phyloP scores from a whole-genome alignment of 2,113 vertebrate genomes.

The Tiliqua scincoides region DNA sequence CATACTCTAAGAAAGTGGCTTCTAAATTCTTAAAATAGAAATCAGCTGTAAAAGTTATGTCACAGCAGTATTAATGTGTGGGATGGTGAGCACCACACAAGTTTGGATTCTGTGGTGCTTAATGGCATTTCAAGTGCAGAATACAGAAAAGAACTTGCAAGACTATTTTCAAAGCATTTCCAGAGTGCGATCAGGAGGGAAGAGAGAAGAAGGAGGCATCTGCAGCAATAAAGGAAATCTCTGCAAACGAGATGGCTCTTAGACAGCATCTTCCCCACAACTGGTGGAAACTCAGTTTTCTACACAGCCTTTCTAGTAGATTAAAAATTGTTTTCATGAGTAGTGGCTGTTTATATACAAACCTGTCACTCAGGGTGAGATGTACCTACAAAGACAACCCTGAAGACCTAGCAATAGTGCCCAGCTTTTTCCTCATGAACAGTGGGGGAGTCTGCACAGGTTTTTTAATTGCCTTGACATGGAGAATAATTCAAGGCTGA shows the following conservation, averaged over 20 bases:
- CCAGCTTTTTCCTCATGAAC: conserved; percentile 12
- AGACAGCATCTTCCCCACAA: conserved; percentile 43
- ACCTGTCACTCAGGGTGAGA: conserved; percentile 56
- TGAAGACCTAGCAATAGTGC: conserved; percentile 16
- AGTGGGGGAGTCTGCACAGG: not conserved
- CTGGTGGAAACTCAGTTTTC: conserved; percentile 58
- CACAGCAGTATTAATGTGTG: not conserved
- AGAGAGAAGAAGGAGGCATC: not conserved
- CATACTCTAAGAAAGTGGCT: not conserved
- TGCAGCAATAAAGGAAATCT: conserved; percentile 2
- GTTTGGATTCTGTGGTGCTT: not conserved
- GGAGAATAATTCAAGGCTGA: not conserved
- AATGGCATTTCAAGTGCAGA: not conserved
- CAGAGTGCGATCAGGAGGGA: not conserved
- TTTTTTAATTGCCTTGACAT: not conserved
- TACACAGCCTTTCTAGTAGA: conserved; percentile 64
- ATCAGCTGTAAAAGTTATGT: not conserved
- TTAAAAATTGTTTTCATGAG: conserved; percentile 65
- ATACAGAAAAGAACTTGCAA: not conserved
- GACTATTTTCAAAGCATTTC: not conserved
- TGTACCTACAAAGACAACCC: conserved; percentile 36
- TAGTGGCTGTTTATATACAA: conserved; percentile 62
- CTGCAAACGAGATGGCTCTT: conserved; percentile 26
- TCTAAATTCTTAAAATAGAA: not conserved
- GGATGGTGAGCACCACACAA: not conserved